These are phyloP conservation scores for Pandion haliaetus DNA, from an alignment of 2,113 vertebrate genomes.

Conservation along the genomic window DNA sequence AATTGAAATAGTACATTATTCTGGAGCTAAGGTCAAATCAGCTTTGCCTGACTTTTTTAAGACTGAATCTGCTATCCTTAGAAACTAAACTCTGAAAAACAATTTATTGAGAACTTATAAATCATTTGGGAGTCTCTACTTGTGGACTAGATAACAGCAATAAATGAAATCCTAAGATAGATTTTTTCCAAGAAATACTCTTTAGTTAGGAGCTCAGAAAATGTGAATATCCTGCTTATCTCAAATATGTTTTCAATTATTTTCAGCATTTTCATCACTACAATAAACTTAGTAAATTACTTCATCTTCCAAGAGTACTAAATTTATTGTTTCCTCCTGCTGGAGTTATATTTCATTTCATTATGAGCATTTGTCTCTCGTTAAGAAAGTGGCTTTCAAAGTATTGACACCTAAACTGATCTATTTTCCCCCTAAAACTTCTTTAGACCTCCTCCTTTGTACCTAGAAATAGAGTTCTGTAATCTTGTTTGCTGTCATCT, in stretches of 20 bases:
- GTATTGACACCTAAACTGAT: background rate
- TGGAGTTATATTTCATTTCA: background rate
- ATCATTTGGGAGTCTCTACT: background rate
- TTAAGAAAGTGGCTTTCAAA: background rate
- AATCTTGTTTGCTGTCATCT: background rate
- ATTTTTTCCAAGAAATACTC: background rate
- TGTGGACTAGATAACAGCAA: background rate
- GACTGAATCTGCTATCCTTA: background rate
- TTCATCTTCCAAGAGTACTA: background rate
- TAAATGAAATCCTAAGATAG: background rate
- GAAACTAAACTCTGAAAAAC: background rate
- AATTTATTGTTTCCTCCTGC: background rate
- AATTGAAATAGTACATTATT: background rate
- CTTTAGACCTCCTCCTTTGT: background rate
- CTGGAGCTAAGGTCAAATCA: background rate
- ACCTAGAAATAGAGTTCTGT: background rate
- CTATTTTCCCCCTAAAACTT: background rate
- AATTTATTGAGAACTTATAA: background rate
- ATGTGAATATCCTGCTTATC: background rate
- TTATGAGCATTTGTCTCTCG: background rate
- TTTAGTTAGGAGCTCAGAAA: background rate
- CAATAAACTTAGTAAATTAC: background rate
- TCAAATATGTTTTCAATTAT: background rate
- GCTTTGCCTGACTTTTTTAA: background rate
- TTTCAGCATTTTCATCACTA: background rate